Evolutionary conservation across 2,113 vertebrate genomes (phyloP).

Genomic region (Cololabis saira): DNA sequence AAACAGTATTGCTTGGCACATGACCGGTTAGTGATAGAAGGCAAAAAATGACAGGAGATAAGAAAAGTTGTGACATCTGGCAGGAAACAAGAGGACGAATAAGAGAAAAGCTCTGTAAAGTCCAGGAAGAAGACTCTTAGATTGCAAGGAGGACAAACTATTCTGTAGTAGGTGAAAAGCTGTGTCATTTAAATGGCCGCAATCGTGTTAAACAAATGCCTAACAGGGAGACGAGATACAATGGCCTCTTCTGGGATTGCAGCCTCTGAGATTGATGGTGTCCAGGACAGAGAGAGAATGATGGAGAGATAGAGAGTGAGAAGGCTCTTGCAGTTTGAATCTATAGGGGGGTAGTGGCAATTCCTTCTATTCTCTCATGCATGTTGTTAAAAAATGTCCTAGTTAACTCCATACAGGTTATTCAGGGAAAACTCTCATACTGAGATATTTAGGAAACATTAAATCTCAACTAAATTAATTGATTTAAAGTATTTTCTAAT

Average conservation of each 20-base stretch:
- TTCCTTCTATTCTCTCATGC: conserved; percentile 35
- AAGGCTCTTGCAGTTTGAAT: conserved; percentile 32
- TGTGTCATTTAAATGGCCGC: conserved; percentile 4
- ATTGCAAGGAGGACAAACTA: conserved; percentile 6
- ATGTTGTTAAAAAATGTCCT: conserved; percentile 46
- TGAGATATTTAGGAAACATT: conserved; percentile 33
- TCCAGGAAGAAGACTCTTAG: neutral
- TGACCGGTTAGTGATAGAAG: conserved; percentile 1
- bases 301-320: neutral
- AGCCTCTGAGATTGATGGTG: conserved; percentile 23
- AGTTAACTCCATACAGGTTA: conserved; percentile 41
- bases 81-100: neutral
- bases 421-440: conserved; percentile 26
- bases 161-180: conserved; percentile 6
- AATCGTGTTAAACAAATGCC: conserved; percentile 1
- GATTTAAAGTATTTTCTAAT: too few relatives aligned
- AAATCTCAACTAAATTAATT: too few relatives aligned
- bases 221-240: neutral
- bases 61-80: neutral
- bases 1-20: neutral
- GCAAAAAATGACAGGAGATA: conserved; percentile 4
- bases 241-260: conserved; percentile 14
- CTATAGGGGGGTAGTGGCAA: conserved; percentile 35
- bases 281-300: neutral
- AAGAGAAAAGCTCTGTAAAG: neutral